Evolutionary conservation across 2,888 invertebrate species (phyloP), one percentile per base, ranked within the genome.

Genomic region (Sarcophaga variegata): DNA sequence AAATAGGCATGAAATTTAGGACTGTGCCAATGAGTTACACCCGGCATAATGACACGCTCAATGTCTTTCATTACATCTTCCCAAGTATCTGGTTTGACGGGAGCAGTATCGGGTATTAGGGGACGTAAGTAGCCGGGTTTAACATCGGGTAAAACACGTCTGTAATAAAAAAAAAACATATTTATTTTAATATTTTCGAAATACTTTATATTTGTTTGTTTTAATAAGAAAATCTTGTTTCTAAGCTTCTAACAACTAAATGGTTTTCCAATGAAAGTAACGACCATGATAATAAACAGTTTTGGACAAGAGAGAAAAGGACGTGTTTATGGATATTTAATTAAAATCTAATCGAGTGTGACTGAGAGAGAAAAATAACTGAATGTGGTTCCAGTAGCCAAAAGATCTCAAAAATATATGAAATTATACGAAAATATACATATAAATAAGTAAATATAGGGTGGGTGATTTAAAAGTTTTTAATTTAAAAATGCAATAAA

Each of bases 11-110:
- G 98, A 94, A 99, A 99, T 91, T 97, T 95, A 10, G 99, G 99
- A 79, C 97, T 98, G 93, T 98, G 98, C 99, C 99, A 99, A 92
- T 99, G 99, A 0, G 99, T 99, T 80, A 98, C 98, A 71, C 99
- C 99, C 0, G 99, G 99, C 99, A 99, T 99, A 89, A 99, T 97
- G 81, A 99, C 97, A 79, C 96, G 95, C 93, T 99, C 99, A 87
- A 99, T 95, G 93, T 99, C 99, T 6, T 95, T 95, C 96, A 99
- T 96, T 80, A 99, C 97, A 78, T 97, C 96, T 88, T 97, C 96
- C 98, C 98, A 99, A 66, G 95, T 95, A 92, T 99, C 99, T 0
- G 98, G 96, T 88, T 96, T 94, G 89, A 95, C 94, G 0, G 99
- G 99, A 0, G 98, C 98, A 85, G 95, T 95, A 81, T 96, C 95